Conservation (phyloP, 1,140 invertebrate genomes). For the Oppia nitens region DNA sequence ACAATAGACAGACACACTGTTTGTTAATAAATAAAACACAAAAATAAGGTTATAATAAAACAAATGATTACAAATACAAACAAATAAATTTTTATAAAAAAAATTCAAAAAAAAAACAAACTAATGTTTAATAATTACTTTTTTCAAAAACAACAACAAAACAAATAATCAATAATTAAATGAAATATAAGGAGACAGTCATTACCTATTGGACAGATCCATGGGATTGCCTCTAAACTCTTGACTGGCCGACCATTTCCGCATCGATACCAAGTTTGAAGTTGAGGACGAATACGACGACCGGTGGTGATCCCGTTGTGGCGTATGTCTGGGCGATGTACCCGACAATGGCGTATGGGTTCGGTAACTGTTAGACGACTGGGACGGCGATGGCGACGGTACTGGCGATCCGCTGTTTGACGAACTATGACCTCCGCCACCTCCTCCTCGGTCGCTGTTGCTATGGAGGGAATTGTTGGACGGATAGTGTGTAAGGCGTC, state of each 20-base stretch:
- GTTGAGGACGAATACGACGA: constrained; percentile 18
- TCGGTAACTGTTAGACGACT: background rate
- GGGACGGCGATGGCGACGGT: constrained; percentile 56
- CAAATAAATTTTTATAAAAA: too few relatives aligned
- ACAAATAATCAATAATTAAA: too few relatives aligned
- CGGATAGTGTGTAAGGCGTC: constrained; percentile 47
- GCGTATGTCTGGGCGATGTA: constrained; percentile 35
- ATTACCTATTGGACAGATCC: background rate
- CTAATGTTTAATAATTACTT: too few relatives aligned
- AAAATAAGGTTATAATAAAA: too few relatives aligned
- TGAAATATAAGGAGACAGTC: too few relatives aligned
- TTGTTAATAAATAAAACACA: too few relatives aligned
- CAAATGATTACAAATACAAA: too few relatives aligned
- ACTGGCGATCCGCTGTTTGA: constrained; percentile 49
- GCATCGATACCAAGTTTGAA: constrained; percentile 31
- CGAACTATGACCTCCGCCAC: constrained; percentile 63
- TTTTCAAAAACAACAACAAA: too few relatives aligned
- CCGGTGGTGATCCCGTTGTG: constrained; percentile 24
- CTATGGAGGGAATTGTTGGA: constrained; percentile 67
- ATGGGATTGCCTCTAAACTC: constrained; percentile 12
- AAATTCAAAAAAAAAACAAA: too few relatives aligned
- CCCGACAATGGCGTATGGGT: background rate
- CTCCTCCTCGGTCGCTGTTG: too few relatives aligned
- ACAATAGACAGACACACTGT: too few relatives aligned
- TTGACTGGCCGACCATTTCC: constrained; percentile 42